phyloP scores from a whole-genome alignment of 2,113 vertebrate species.

The Osmerus mordax region DNA sequence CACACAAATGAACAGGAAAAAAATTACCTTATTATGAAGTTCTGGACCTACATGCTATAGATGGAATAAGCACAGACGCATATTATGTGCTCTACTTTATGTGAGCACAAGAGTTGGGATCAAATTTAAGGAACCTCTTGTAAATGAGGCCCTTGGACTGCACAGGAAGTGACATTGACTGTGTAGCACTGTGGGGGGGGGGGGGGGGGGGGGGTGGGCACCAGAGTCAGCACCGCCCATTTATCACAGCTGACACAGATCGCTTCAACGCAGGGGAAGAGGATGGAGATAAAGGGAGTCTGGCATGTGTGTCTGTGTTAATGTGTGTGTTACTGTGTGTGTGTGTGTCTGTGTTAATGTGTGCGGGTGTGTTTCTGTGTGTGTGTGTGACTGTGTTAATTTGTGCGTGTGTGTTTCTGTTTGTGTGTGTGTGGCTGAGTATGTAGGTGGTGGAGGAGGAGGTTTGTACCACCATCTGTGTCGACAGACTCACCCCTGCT shows the following conservation, averaged over 20 bases:
- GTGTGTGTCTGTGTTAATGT: too few species aligned
- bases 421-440: too few species aligned
- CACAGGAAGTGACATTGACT: conserved; percentile 47
- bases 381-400: too few species aligned
- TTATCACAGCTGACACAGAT: conserved; percentile 66
- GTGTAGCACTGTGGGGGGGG: conserved; percentile 63
- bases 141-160: not conserved
- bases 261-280: conserved; percentile 33
- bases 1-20: too few species aligned
- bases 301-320: conserved; percentile 5
- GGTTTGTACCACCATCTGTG: conserved; percentile 34
- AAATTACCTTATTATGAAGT: too few species aligned
- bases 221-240: conserved; percentile 51
- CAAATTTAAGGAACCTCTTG: conserved; percentile 11
- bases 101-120: not conserved
- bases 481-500: conserved; percentile 41
- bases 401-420: too few species aligned
- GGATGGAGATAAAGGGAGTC: conserved; percentile 16
- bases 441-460: conserved; percentile 15
- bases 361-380: not conserved
- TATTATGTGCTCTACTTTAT: too few species aligned
- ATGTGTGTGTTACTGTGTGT: not conserved
- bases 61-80: too few species aligned
- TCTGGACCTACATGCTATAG: too few species aligned
- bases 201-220: conserved; percentile 49